Conservation (phyloP, 2,797 vertebrate genomes). For the Rhabdophis nuchalis region DNA sequence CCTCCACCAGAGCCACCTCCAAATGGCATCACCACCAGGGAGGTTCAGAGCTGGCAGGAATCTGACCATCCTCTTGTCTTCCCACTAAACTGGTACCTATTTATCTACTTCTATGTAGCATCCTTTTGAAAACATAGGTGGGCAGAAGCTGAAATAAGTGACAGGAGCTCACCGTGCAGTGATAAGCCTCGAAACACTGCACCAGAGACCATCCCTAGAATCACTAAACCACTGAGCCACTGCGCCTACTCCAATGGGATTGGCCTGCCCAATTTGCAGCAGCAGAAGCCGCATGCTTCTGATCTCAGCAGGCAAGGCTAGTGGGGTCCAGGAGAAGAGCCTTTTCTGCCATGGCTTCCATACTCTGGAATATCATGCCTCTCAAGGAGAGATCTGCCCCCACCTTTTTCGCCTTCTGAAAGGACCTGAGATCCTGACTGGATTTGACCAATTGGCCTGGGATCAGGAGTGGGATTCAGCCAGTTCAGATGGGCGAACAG, state of each 20-base stretch:
- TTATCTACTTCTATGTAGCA: too few relatives aligned
- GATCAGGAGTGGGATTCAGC: too few relatives aligned
- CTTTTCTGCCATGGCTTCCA: background rate
- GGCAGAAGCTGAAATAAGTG: background rate
- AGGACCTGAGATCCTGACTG: background rate
- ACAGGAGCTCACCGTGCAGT: background rate
- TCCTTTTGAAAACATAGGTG: background rate
- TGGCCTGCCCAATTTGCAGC: background rate
- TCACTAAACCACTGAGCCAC: background rate
- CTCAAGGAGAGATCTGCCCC: background rate
- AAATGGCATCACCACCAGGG: too few relatives aligned
- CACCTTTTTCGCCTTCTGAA: background rate
- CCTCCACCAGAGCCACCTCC: too few relatives aligned
- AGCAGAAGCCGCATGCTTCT: background rate
- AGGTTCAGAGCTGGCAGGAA: too few relatives aligned
- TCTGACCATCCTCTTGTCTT: too few relatives aligned
- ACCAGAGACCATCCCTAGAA: background rate
- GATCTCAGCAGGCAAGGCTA: background rate
- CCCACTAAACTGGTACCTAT: too few relatives aligned
- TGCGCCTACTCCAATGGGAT: background rate
- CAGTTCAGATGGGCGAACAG: too few relatives aligned
- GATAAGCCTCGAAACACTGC: background rate
- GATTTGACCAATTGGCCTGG: background rate
- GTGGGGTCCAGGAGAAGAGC: too few relatives aligned
- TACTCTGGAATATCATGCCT: background rate